phyloP scores from a whole-genome alignment of 2,113 vertebrate genomes.

The Dendrocopos noguchii region DNA sequence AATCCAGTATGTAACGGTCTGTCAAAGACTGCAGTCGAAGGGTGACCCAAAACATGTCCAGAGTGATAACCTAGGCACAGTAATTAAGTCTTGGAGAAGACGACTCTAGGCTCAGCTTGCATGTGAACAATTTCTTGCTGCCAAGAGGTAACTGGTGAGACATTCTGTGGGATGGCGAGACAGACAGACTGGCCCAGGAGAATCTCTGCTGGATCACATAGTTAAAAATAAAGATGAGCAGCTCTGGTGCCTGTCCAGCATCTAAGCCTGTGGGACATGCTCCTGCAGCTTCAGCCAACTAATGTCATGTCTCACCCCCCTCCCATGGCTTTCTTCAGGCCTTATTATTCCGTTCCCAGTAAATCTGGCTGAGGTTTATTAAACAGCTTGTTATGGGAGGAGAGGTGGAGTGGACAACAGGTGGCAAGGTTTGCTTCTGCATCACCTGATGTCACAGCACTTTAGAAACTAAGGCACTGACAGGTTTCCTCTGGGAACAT shows the following conservation, averaged over 20 bases:
- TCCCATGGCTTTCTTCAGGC: background rate
- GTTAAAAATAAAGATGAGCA: background rate
- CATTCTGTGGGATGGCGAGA: background rate
- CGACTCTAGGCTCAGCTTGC: accelerated
- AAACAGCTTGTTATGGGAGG: no score
- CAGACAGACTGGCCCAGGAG: background rate
- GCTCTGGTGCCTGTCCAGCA: background rate
- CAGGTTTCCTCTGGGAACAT: background rate
- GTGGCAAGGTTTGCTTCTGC: no score
- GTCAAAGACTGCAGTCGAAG: background rate
- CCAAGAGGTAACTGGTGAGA: background rate
- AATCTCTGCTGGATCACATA: background rate
- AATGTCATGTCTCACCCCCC: accelerated
- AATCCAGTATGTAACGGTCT: no score
- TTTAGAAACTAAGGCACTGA: background rate
- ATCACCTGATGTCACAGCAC: accelerated
- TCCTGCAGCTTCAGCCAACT: background rate
- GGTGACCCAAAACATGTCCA: background rate
- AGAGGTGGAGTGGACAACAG: background rate
- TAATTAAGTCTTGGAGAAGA: background rate
- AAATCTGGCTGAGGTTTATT: accelerated
- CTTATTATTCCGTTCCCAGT: background rate
- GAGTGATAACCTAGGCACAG: background rate
- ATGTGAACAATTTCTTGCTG: accelerated
- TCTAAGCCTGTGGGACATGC: accelerated